These are phyloP conservation scores for Anodontia alba DNA, from an alignment of 2,888 invertebrate genomes.

Conservation along the genomic window DNA sequence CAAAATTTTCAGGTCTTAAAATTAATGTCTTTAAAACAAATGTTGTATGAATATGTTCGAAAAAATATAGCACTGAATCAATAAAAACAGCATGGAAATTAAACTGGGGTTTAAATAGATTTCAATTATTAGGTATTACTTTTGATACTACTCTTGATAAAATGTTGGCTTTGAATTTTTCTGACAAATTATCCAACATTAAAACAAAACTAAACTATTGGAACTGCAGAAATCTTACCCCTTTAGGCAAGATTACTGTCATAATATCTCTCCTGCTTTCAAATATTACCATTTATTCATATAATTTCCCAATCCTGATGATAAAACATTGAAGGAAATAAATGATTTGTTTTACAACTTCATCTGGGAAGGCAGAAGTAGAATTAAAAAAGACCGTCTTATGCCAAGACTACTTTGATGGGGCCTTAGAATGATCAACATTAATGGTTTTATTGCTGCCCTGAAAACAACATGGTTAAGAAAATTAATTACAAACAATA, in stretches of 20 bases:
- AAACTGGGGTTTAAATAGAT: conserved; percentile 9
- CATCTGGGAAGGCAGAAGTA: background rate
- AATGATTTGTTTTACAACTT: background rate
- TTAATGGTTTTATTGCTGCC: background rate
- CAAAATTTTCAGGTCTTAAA: conserved; percentile 11
- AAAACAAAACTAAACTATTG: background rate
- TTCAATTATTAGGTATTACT: background rate
- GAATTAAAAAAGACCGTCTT: background rate
- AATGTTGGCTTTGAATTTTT: background rate
- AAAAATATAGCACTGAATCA: conserved; percentile 13
- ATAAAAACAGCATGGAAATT: conserved; percentile 39
- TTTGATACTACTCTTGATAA: background rate
- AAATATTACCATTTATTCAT: background rate
- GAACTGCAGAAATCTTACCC: background rate
- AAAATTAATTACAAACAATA: background rate
- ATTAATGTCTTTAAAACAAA: conserved; percentile 34
- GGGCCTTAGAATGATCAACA: background rate
- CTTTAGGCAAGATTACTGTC: background rate
- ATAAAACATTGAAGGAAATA: background rate
- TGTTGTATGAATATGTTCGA: conserved; percentile 23
- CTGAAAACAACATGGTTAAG: background rate
- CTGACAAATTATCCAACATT: background rate
- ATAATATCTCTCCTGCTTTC: background rate
- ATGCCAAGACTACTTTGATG: background rate
- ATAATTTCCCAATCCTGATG: background rate